Evolutionary conservation across 2,888 invertebrate species (phyloP).

Genomic region (Spicauda simplicius): DNA sequence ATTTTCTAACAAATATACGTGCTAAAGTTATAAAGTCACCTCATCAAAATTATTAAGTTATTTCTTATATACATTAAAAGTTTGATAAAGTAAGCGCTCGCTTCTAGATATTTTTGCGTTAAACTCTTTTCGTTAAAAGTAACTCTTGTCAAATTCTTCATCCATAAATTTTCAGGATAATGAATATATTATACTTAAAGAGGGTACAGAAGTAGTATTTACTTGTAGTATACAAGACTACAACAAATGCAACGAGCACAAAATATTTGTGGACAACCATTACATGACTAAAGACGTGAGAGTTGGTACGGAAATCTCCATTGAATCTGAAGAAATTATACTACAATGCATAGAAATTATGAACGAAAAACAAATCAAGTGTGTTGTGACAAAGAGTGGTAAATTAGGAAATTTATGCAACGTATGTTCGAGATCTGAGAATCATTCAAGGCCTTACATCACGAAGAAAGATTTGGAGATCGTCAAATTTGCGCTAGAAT

Average conservation of each 20-base stretch:
- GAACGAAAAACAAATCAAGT: conserved; percentile 50
- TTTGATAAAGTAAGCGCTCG: too few species aligned
- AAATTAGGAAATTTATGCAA: conserved; percentile 46
- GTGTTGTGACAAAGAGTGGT: conserved; percentile 53
- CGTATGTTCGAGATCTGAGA: conserved; percentile 54
- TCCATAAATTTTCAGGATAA: conserved; percentile 39
- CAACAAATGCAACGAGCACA: conserved; percentile 53
- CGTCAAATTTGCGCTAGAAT: conserved; percentile 56
- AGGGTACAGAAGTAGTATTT: conserved; percentile 44
- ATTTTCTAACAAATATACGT: too few species aligned
- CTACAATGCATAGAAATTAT: conserved; percentile 52
- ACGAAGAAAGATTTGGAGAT: conserved; percentile 55
- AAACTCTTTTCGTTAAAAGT: too few species aligned
- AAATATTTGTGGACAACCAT: conserved; percentile 58
- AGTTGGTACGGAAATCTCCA: conserved; percentile 54
- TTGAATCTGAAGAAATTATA: conserved; percentile 53
- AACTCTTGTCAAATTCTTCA: neutral
- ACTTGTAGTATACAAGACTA: conserved; percentile 50
- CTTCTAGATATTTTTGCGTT: neutral
- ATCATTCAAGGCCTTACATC: conserved; percentile 51
- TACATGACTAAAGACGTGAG: conserved; percentile 49
- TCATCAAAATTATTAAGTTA: too few species aligned
- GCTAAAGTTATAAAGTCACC: too few species aligned
- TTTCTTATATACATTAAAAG: neutral
- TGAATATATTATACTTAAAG: conserved; percentile 38